A percentile compares a stretch with the other conserved stretches of the same genome.
phyloP scores from a whole-genome alignment of 2,888 invertebrate genomes.

The Drosophila emarginata region DNA sequence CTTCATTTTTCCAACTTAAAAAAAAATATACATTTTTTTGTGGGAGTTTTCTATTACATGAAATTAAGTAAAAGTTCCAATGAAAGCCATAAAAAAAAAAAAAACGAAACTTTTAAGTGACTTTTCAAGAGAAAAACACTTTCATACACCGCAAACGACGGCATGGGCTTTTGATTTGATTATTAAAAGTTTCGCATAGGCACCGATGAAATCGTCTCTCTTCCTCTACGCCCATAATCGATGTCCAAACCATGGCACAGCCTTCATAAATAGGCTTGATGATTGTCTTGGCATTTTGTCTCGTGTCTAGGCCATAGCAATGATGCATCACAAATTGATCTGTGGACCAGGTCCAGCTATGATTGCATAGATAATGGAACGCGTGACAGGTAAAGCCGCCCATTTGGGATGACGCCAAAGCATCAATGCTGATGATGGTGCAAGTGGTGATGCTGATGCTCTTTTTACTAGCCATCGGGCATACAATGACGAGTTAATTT shows the following conservation, averaged over 20 bases:
- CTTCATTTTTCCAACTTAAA: constrained; percentile 12
- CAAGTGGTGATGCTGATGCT: constrained; percentile 17
- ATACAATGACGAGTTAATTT: constrained; percentile 75
- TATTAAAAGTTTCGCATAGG: constrained; percentile 75
- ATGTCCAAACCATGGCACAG: background rate
- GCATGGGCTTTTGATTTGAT: constrained; percentile 72
- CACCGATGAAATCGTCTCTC: background rate
- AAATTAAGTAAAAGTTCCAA: constrained; percentile 74
- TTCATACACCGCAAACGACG: constrained; percentile 51
- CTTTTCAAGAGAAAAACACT: constrained; percentile 62
- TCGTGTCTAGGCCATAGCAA: constrained; percentile 42
- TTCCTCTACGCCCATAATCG: background rate
- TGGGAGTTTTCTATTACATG: constrained; percentile 64
- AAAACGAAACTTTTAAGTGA: constrained; percentile 44
- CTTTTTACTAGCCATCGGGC: constrained; percentile 19
- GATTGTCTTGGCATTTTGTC: constrained; percentile 49
- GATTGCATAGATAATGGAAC: constrained; percentile 66
- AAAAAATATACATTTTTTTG: constrained; percentile 26
- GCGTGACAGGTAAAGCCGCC: constrained; percentile 67
- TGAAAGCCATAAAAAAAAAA: constrained; percentile 61
- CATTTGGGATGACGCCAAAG: constrained; percentile 32
- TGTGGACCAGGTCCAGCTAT: background rate
- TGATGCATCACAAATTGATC: constrained; percentile 64
- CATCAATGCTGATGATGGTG: constrained; percentile 20
- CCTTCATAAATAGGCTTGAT: constrained; percentile 36